Conservation (phyloP, 2,113 vertebrate species). For the Tauraco erythrolophus region DNA sequence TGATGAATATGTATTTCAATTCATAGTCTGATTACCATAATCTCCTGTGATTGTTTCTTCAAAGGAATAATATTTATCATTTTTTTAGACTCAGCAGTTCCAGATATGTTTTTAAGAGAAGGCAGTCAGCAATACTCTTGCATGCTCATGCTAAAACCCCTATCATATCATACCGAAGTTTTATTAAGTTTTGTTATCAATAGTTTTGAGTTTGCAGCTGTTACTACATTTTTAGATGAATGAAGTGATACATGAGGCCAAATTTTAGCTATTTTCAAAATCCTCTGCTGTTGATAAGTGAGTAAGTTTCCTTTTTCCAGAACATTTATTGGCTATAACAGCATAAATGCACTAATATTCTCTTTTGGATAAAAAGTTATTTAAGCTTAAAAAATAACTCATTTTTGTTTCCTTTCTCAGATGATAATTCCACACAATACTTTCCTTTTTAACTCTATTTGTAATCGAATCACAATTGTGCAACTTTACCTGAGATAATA, state of each 20-base stretch:
- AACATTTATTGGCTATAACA: not conserved
- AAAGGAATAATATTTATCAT: constrained; percentile 60
- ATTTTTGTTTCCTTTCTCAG: not conserved
- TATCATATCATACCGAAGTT: not conserved
- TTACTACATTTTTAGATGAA: not conserved
- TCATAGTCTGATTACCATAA: constrained; percentile 67
- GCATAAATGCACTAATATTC: not conserved
- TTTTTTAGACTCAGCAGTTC: constrained; percentile 59
- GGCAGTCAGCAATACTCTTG: not conserved
- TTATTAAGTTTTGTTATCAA: not conserved
- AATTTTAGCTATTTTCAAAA: not conserved
- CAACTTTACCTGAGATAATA: not conserved
- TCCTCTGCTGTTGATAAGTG: not conserved
- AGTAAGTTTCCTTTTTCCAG: not conserved
- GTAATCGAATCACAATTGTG: not conserved
- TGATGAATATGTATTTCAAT: constrained; percentile 59
- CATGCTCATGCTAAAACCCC: not conserved
- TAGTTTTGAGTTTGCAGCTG: not conserved
- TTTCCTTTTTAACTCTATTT: not conserved
- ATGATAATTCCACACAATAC: not conserved
- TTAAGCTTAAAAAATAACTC: not conserved
- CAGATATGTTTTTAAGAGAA: not conserved
- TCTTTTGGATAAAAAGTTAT: not conserved
- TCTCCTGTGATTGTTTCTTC: constrained; percentile 62
- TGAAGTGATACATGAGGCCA: not conserved